Evolutionary conservation across 64 coral and sea anemone species (phyloP).

Genomic region (Montipora foliosa): DNA sequence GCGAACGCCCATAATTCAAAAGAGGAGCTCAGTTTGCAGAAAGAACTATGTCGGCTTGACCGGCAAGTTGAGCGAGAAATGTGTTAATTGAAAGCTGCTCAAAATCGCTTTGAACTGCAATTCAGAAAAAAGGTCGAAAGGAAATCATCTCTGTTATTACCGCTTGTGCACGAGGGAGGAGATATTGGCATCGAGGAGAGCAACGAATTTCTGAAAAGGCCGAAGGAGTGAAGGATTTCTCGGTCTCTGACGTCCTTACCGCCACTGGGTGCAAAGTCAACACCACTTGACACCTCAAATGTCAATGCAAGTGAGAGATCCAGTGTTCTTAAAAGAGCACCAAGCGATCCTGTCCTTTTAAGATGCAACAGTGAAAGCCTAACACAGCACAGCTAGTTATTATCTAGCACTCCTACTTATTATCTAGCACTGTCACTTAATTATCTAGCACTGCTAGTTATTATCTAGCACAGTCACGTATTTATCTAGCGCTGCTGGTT

Average conservation of each 20-base stretch:
- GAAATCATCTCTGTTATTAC: background rate
- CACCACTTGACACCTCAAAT: background rate
- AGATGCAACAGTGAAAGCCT: background rate
- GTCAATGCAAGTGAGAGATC: background rate
- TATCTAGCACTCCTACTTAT: too few species aligned
- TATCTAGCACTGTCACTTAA: too few species aligned
- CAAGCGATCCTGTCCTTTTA: background rate
- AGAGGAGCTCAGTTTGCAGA: background rate
- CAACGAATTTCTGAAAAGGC: background rate
- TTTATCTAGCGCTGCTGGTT: too few species aligned
- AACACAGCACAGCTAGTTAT: too few species aligned
- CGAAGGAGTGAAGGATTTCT: background rate
- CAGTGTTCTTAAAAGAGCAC: background rate
- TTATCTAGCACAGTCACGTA: too few species aligned
- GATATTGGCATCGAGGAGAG: background rate
- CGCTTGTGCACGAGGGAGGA: background rate
- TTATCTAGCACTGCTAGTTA: too few species aligned
- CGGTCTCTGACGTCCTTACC: background rate
- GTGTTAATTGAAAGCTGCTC: conserved; percentile 13
- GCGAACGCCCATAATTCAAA: background rate
- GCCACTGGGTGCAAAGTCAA: background rate
- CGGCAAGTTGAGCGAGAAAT: background rate
- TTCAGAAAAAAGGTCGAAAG: background rate
- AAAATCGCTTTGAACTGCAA: conserved; percentile 38
- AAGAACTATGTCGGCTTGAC: background rate